These are phyloP conservation scores for Euzetes globulus DNA, from an alignment of 2,888 invertebrate species.

Conservation along the genomic window DNA sequence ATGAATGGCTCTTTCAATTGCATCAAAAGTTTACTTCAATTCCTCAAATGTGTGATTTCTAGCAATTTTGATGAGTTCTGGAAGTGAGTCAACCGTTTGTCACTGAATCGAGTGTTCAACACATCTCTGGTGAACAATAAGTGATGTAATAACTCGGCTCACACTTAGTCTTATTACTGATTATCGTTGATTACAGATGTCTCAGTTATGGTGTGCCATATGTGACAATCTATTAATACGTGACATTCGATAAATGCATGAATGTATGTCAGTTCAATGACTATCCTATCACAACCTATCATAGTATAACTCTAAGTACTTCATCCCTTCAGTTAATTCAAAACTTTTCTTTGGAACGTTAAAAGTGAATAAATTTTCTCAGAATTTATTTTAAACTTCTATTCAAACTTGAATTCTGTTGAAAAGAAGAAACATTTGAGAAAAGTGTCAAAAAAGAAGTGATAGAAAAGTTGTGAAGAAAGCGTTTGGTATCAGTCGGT, in stretches of 20 bases:
- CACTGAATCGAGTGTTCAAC: neutral
- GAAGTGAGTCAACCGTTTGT: neutral
- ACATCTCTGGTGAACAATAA: slow-evolving; percentile 7
- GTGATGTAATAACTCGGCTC: neutral
- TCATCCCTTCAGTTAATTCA: too few relatives aligned
- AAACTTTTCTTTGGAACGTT: too few relatives aligned
- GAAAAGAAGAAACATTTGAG: too few relatives aligned
- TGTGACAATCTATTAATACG: slow-evolving; percentile 9
- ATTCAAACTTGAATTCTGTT: too few relatives aligned
- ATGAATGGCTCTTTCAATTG: neutral
- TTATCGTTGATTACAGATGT: slow-evolving; percentile 2
- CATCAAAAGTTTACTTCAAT: neutral
- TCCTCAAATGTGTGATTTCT: slow-evolving; percentile 5
- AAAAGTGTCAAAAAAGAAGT: too few relatives aligned
- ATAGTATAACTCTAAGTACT: too few relatives aligned
- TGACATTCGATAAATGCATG: neutral
- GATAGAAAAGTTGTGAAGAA: too few relatives aligned
- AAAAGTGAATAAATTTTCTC: too few relatives aligned
- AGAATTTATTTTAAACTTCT: too few relatives aligned
- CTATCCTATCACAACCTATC: neutral
- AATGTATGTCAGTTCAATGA: neutral
- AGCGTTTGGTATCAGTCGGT: too few relatives aligned
- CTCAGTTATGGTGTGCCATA: neutral
- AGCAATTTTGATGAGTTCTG: slow-evolving; percentile 6
- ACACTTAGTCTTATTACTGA: neutral